These are phyloP conservation scores for Muntiacus reevesi DNA, from an alignment of 2,113 vertebrate genomes.

Conservation along the genomic window DNA sequence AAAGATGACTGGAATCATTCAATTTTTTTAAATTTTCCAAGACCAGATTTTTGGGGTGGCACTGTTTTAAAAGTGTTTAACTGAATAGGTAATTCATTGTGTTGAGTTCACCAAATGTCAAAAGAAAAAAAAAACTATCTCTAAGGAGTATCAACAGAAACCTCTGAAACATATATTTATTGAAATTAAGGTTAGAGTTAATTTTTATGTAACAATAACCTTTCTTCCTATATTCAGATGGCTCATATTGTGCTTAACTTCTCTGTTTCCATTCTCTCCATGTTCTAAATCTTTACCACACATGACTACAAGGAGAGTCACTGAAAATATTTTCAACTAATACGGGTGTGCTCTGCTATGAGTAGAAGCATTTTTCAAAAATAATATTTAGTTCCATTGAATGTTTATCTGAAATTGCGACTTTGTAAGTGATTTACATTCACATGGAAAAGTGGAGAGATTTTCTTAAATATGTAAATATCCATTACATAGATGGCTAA, in stretches of 20 bases:
- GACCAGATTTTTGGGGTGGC: no score
- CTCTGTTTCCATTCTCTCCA: rapidly evolving
- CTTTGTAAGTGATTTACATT: background rate
- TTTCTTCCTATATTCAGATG: background rate
- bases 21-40: no score
- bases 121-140: background rate
- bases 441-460: background rate
- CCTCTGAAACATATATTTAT: background rate
- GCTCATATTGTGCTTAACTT: background rate
- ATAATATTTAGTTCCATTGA: background rate
- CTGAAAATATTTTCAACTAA: background rate
- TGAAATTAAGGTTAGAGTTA: background rate
- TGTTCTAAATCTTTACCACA: background rate
- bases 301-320: background rate
- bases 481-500: background rate
- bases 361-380: background rate
- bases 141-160: no score
- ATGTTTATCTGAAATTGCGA: background rate
- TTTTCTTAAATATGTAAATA: background rate
- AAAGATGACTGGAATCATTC: no score
- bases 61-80: background rate
- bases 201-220: background rate
- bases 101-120: no score
- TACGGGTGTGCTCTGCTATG: background rate
- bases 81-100: background rate